Conservation (phyloP, 2,113 vertebrate species). For the Agapornis roseicollis region DNA sequence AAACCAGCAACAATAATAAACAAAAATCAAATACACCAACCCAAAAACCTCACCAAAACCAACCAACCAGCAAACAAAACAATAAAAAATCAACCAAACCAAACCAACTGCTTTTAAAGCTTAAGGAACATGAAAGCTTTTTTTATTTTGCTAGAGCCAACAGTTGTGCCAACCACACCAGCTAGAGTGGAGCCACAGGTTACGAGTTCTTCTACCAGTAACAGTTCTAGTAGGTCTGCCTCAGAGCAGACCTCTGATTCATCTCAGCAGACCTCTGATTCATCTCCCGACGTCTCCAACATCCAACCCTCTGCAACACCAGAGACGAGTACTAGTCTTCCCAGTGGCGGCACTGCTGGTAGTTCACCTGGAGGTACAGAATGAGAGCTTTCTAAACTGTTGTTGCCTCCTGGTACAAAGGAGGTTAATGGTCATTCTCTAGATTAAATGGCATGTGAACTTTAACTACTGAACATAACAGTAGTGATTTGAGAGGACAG, state of each 20-base stretch:
- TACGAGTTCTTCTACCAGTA: constrained; percentile 81
- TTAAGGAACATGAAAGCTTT: background rate
- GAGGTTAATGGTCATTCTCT: background rate
- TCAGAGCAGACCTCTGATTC: constrained; percentile 88
- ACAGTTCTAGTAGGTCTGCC: constrained; percentile 83
- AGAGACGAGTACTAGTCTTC: constrained; percentile 78
- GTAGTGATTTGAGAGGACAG: background rate
- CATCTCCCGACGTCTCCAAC: constrained; percentile 79
- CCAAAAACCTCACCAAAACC: background rate
- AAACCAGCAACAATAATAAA: background rate
- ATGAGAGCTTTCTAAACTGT: background rate
- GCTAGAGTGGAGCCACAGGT: constrained; percentile 82
- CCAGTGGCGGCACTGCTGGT: constrained; percentile 76
- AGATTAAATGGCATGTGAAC: background rate
- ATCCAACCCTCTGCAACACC: constrained; percentile 81
- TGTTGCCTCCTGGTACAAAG: background rate
- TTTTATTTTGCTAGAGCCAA: constrained; percentile 79
- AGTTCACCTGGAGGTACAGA: constrained; percentile 82
- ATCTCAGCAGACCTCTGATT: constrained; percentile 79
- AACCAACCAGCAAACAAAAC: background rate
- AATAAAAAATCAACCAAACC: background rate
- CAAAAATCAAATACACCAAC: background rate
- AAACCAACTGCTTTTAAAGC: background rate
- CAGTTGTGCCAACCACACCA: constrained; percentile 92
- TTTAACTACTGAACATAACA: background rate